These are phyloP conservation scores for Heliconius cydno DNA, from an alignment of 2,888 invertebrate genomes.

Conservation along the genomic window DNA sequence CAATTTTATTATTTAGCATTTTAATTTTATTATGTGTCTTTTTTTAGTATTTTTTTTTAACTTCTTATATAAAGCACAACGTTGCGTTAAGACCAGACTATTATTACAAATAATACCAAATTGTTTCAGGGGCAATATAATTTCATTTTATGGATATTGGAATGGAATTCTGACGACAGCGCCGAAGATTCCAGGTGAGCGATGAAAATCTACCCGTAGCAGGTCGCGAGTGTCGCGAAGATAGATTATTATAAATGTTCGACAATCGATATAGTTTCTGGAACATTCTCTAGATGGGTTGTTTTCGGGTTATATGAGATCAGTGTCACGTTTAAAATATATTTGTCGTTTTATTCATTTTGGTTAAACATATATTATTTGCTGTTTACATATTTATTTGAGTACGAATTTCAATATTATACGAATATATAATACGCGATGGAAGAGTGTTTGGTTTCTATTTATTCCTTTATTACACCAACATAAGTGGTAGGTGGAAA, in stretches of 20 bases:
- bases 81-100: background rate
- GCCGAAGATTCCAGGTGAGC: conserved; percentile 13
- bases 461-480: background rate
- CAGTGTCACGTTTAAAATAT: conserved; percentile 8
- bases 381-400: too few relatives aligned
- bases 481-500: background rate
- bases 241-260: conserved; percentile 28
- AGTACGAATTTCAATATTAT: too few relatives aligned
- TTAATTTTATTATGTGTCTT: too few relatives aligned
- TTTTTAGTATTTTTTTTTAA: too few relatives aligned
- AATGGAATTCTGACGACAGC: conserved; percentile 19
- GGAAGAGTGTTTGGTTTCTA: background rate
- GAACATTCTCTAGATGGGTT: conserved; percentile 9
- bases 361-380: background rate
- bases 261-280: conserved; percentile 18
- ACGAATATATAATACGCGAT: too few relatives aligned
- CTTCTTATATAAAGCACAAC: background rate
- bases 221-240: conserved; percentile 14
- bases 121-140: background rate
- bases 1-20: too few relatives aligned
- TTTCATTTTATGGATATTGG: conserved; percentile 21
- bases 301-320: conserved; percentile 5
- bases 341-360: background rate
- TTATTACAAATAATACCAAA: background rate
- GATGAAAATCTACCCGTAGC: conserved; percentile 7